phyloP scores from a whole-genome alignment of 2,888 invertebrate species.

The Empis stercorea region DNA sequence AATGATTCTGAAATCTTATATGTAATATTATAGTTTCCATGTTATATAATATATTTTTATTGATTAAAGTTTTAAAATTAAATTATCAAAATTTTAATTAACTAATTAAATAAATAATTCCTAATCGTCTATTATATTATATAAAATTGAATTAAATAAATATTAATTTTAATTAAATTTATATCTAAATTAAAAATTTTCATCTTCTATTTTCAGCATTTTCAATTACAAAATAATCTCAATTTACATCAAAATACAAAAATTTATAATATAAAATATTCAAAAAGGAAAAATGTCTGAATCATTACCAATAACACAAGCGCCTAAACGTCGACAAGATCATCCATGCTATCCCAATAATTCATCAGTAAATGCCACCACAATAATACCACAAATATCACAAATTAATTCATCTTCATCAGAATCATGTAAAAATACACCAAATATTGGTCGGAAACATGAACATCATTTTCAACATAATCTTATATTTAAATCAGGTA shows the following conservation, averaged over 20 bases:
- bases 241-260: not conserved
- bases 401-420: constrained; percentile 7
- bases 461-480: constrained; percentile 12
- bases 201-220: too few relatives aligned
- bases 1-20: too few relatives aligned
- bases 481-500: constrained; percentile 13
- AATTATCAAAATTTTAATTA: too few relatives aligned
- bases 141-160: too few relatives aligned
- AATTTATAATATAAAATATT: too few relatives aligned
- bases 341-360: not conserved
- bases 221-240: not conserved
- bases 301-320: constrained; percentile 13
- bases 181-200: too few relatives aligned
- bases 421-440: constrained; percentile 16
- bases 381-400: not conserved
- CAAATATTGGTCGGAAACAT: constrained; percentile 12
- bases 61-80: too few relatives aligned
- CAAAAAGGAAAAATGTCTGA: constrained; percentile 16
- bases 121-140: too few relatives aligned
- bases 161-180: too few relatives aligned
- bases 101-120: too few relatives aligned
- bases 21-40: too few relatives aligned
- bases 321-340: constrained; percentile 9
- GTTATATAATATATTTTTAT: too few relatives aligned
- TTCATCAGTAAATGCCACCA: constrained; percentile 4